Evolutionary conservation across 2,113 vertebrate species (phyloP).

Genomic region (Catharus bicknelli): DNA sequence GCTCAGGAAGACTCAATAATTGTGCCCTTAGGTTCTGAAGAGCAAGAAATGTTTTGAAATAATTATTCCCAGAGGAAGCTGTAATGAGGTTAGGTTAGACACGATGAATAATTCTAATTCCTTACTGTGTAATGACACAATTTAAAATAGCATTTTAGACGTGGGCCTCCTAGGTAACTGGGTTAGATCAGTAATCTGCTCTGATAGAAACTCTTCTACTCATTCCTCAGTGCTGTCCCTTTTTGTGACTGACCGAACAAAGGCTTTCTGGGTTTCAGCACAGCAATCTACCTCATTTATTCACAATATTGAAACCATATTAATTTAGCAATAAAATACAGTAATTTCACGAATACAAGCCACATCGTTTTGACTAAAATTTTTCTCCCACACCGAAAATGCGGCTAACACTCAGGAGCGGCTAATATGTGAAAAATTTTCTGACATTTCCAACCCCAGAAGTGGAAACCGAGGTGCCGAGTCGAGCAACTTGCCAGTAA

Average conservation of each 20-base stretch:
- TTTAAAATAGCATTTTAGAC: conserved; percentile 40
- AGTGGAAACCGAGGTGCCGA: too few species aligned
- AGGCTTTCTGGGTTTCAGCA: neutral
- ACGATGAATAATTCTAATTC: conserved; percentile 35
- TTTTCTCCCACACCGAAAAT: too few species aligned
- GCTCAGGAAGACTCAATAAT: neutral
- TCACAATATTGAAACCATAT: conserved; percentile 57
- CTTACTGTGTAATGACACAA: conserved; percentile 47
- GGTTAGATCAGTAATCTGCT: conserved; percentile 14
- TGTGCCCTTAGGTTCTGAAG: conserved; percentile 28
- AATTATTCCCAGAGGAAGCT: neutral
- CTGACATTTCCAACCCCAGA: too few species aligned
- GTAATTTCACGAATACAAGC: too few species aligned
- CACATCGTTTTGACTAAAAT: too few species aligned
- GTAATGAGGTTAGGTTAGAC: conserved; percentile 56
- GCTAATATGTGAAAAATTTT: too few species aligned
- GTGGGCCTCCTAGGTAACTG: neutral
- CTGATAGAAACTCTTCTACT: neutral
- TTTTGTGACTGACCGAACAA: neutral
- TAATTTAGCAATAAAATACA: conserved; percentile 67
- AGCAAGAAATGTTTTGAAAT: conserved; percentile 15
- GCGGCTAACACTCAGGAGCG: too few species aligned
- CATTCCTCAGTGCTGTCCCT: neutral
- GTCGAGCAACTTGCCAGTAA: too few species aligned
- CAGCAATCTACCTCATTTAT: conserved; percentile 25